Evolutionary conservation across 2,797 vertebrate genomes (phyloP).

Genomic region (Mallotus villosus): DNA sequence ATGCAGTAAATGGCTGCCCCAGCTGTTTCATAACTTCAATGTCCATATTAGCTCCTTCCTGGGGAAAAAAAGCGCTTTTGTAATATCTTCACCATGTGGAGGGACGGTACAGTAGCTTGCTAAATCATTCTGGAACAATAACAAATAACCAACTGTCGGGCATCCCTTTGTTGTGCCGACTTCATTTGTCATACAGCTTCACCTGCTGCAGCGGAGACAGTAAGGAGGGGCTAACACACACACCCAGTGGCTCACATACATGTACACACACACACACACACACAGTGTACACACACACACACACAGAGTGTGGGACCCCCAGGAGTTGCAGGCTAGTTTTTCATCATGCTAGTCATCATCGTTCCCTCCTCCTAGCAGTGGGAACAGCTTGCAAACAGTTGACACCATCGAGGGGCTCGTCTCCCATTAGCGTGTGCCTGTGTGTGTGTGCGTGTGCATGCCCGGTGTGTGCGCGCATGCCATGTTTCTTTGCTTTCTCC

Average conservation of each 20-base stretch:
- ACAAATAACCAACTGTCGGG: background rate
- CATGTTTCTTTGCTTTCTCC: conserved; percentile 41
- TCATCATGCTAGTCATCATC: background rate
- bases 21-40: conserved; percentile 36
- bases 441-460: conserved; percentile 4
- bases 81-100: conserved; percentile 29
- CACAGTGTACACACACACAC: conserved; percentile 14
- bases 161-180: conserved; percentile 47
- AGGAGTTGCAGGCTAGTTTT: conserved; percentile 37
- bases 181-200: conserved; percentile 21
- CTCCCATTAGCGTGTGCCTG: conserved; percentile 7
- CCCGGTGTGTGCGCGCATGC: conserved; percentile 12
- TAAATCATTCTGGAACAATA: background rate
- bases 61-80: conserved; percentile 40
- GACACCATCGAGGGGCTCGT: conserved; percentile 22
- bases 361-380: conserved; percentile 18
- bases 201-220: conserved; percentile 35
- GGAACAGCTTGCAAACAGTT: conserved; percentile 41
- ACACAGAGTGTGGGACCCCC: conserved; percentile 2
- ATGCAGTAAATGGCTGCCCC: conserved; percentile 28
- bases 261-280: conserved; percentile 13
- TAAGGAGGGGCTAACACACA: background rate
- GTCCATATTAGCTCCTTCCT: conserved; percentile 41
- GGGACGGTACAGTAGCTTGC: background rate
- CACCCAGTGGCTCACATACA: background rate